Evolutionary conservation across 1,140 invertebrate species (phyloP).

Genomic region (Halictus rubicundus): DNA sequence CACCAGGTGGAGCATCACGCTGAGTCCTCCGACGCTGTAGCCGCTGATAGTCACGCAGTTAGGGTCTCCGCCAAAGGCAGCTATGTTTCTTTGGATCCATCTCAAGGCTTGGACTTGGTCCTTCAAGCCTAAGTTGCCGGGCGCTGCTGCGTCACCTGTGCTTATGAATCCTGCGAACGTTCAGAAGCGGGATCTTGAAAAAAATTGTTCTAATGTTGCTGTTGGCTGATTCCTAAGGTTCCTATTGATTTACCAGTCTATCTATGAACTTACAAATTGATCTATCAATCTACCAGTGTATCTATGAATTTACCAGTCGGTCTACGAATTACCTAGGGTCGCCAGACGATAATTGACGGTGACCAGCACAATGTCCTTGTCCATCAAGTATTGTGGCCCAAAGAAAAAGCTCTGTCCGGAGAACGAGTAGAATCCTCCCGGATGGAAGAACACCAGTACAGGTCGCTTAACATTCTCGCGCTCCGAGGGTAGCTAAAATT

Average conservation of each 20-base stretch:
- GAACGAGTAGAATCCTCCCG: slow-evolving; percentile 79
- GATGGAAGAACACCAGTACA: slow-evolving; percentile 81
- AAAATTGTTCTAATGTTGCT: no score
- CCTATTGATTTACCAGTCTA: no score
- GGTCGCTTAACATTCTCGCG: slow-evolving; percentile 54
- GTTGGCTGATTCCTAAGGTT: no score
- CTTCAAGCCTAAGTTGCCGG: slow-evolving; percentile 86
- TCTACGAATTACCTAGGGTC: slow-evolving; percentile 80
- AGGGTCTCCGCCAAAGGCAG: slow-evolving; percentile 82
- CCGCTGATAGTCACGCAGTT: slow-evolving; percentile 85
- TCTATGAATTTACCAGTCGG: no score
- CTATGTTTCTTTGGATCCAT: slow-evolving; percentile 84
- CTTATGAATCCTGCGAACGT: slow-evolving; percentile 64
- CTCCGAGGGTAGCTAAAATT: slow-evolving; percentile 32
- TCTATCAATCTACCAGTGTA: no score
- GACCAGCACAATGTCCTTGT: slow-evolving; percentile 85
- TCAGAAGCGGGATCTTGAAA: no score
- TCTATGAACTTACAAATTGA: no score
- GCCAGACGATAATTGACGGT: slow-evolving; percentile 87
- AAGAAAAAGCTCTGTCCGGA: slow-evolving; percentile 80
- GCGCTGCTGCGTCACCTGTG: slow-evolving; percentile 71
- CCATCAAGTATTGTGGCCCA: slow-evolving; percentile 84
- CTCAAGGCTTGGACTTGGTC: slow-evolving; percentile 84
- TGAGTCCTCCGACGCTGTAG: slow-evolving; percentile 85
- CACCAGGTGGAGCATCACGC: slow-evolving; percentile 84